Conservation (phyloP, 2,113 vertebrate species). For the Campylomormyrus tamandua region DNA sequence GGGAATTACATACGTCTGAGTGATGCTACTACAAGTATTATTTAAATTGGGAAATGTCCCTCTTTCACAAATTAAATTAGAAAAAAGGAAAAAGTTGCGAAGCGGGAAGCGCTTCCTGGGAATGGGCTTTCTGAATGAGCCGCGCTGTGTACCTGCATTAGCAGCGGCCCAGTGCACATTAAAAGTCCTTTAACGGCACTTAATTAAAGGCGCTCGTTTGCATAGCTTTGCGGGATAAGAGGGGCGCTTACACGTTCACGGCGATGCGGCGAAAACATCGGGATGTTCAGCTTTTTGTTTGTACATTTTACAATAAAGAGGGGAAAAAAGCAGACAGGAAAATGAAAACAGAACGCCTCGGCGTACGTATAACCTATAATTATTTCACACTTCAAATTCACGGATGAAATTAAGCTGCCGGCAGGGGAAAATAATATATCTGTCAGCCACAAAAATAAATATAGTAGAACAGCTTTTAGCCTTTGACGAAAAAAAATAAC, state of each 20-base stretch:
- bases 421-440: background rate
- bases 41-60: background rate
- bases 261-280: background rate
- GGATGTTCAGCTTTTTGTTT: background rate
- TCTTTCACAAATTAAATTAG: background rate
- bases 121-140: background rate
- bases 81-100: conserved; percentile 1
- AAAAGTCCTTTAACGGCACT: background rate
- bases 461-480: background rate
- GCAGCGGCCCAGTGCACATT: conserved; percentile 8
- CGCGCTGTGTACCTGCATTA: background rate
- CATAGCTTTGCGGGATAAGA: background rate
- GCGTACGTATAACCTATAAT: background rate
- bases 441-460: background rate
- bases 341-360: background rate
- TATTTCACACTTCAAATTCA: background rate
- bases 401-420: background rate
- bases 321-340: too few species aligned
- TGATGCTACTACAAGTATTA: background rate
- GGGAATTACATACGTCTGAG: background rate
- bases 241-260: background rate
- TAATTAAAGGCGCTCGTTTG: background rate
- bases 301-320: background rate
- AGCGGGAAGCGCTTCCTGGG: background rate
- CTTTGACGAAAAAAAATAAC: background rate